A percentile compares a stretch with the other conserved stretches of the same genome.
Evolutionary conservation across 2,888 invertebrate species (phyloP).

Genomic region (Eupithecia tripunctaria): DNA sequence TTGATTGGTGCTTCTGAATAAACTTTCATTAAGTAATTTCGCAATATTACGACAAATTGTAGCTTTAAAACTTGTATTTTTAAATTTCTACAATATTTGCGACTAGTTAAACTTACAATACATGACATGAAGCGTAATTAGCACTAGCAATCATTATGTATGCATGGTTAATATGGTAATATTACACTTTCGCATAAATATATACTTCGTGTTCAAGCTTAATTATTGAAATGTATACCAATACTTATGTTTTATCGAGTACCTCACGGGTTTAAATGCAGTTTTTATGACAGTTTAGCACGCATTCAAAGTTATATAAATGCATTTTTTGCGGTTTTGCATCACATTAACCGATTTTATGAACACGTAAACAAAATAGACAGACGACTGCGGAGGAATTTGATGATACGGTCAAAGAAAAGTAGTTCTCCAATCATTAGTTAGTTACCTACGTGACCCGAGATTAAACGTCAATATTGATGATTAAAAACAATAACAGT

Average conservation of each 20-base stretch:
- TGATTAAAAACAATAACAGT: not conserved
- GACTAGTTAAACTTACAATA: not conserved
- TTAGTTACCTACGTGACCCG: not conserved
- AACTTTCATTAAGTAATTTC: not conserved
- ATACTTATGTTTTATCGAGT: conserved; percentile 16
- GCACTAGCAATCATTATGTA: not conserved
- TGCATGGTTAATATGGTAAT: conserved; percentile 20
- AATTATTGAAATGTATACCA: conserved; percentile 28
- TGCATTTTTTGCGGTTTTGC: not conserved
- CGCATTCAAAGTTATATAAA: conserved; percentile 2
- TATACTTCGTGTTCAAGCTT: conserved; percentile 13
- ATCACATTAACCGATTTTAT: not conserved
- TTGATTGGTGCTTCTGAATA: not conserved
- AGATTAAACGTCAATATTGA: not conserved
- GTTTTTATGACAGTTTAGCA: conserved; percentile 13
- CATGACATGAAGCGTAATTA: not conserved
- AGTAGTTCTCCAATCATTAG: not conserved
- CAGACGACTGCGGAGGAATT: not conserved
- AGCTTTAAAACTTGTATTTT: not conserved
- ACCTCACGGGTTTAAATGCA: conserved; percentile 4
- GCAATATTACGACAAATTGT: not conserved
- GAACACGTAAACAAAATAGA: not conserved
- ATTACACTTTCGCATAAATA: conserved; percentile 33
- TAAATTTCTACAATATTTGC: not conserved
- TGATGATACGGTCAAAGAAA: not conserved